Evolutionary conservation across 2,113 vertebrate genomes (phyloP), one percentile per base, ranked within the genome.

Genomic region (Dromiciops gliroides): DNA sequence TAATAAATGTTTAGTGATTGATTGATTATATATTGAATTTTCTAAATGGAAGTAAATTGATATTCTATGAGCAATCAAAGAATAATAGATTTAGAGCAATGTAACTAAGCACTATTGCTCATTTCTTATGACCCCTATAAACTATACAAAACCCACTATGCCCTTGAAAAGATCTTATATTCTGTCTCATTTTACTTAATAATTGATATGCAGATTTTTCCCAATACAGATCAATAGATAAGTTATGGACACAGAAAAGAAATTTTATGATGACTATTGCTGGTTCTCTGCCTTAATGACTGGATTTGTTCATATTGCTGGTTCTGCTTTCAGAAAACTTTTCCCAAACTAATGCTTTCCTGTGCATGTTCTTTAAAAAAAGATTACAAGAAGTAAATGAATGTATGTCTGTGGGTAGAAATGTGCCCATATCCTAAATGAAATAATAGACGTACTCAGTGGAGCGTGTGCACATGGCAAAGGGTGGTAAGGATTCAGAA

Each of bases 331-430:
- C 37, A 83, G 67, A 83, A 19, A 83, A 83, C 67, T 23, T 37
- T 93, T 93, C 44, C 50, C 90, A 89, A 95, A 10, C 11, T 23
- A 3, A 1, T 24, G 10, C 52, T 92, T 48, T 94, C 26, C 6
- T 49, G 51, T 0, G 0, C 44, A 60, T 93, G 48, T 90, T 92
- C 97, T 97, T 96, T 90, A 0, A 53, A 90, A 48, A 50, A 94
- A 5, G 92, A 94, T 94, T 96, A 96, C 91, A 56, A 97, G 90
- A 95, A 97, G 95, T 96, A 96, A 97, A 95, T 95, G 48, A 91
- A 94, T 90, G 25, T 94, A 91, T 94, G 47, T 90, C 93, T 96
- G 23, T 8, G 8, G 96, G 23, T 91, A 56, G 92, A 95, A 97
- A 97, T 95, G 51, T 91, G 16, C 10, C 1, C 37, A 96, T 98